Conservation (phyloP, 2,113 vertebrate species). For the Hipposideros armiger region DNA sequence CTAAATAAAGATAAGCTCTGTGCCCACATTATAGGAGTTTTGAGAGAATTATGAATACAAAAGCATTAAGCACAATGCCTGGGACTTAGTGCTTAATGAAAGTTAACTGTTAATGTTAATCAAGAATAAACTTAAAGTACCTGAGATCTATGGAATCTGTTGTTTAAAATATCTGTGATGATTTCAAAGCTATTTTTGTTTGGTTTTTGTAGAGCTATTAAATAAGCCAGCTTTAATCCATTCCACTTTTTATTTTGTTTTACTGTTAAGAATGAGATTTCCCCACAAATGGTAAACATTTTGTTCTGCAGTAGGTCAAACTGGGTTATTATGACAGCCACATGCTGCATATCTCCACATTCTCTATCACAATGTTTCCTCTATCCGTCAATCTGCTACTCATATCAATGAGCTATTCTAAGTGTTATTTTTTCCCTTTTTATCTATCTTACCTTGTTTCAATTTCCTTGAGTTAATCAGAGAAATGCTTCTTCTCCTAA, state of each 20-base stretch:
- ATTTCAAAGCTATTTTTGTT: neutral
- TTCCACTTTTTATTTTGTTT: neutral
- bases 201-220: neutral
- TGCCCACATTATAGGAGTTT: neutral
- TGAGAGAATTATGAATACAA: neutral
- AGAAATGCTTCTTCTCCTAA: constrained; percentile 57
- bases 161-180: neutral
- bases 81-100: neutral
- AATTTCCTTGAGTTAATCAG: constrained; percentile 45
- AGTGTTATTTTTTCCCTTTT: neutral
- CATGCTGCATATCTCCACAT: neutral
- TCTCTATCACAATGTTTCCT: neutral
- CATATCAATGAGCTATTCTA: neutral
- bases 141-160: neutral
- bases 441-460: constrained; percentile 57
- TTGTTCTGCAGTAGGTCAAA: neutral
- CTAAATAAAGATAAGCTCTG: neutral
- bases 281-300: neutral
- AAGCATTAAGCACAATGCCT: neutral
- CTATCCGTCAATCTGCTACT: neutral
- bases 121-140: neutral
- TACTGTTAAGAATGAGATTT: neutral
- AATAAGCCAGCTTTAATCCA: neutral
- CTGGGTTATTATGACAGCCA: neutral
- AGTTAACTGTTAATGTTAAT: neutral